Evolutionary conservation across 2,888 invertebrate species (phyloP), one percentile per base, ranked within the genome.

Genomic region (Drosophila siamana): DNA sequence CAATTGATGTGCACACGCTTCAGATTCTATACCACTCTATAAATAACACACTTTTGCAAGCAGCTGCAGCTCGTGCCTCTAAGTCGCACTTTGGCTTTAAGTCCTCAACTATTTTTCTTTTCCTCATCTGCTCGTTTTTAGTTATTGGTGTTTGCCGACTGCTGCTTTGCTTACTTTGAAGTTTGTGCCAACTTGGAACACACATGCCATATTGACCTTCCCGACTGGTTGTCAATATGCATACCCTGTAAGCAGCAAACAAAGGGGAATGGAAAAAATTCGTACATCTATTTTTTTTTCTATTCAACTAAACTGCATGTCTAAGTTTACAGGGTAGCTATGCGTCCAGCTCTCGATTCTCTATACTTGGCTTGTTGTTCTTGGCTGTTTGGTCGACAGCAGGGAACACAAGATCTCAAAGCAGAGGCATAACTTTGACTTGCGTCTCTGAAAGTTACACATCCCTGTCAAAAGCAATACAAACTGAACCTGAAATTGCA

Each of bases 401-500:
- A 40, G 62, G 43, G 43, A 40, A 26, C 48, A 68, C 61, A 85
- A 69, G 63, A 85, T 79, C 74, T 60, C 63, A 74, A 59, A 41
- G 74, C 75, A 65, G 38, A 51, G 68, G 43, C 85, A 81, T 81
- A 75, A 85, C 85, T 82, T 82, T 72, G 73, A 73, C 73, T 77
- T 69, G 62, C 71, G 85, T 75, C 61, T 47, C 38, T 38, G 48
- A 65, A 86, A 80, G 69, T 80, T 80, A 56, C 51, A 59, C 62
- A 59, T 72, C 61, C 67, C 73, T 67, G 77, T 65, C 73, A 75
- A 40, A 38, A 65, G 64, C 54, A 60, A 52, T 46, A 47, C 44
- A 55, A 68, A 61, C 55, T 55, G 30, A 55, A 33, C 43, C 30
- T 44, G 19, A 67, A 75, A 75, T 78, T 75, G 74, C 78, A 78